Conservation (phyloP, 2,113 vertebrate species). For the Cyanoderma ruficeps region DNA sequence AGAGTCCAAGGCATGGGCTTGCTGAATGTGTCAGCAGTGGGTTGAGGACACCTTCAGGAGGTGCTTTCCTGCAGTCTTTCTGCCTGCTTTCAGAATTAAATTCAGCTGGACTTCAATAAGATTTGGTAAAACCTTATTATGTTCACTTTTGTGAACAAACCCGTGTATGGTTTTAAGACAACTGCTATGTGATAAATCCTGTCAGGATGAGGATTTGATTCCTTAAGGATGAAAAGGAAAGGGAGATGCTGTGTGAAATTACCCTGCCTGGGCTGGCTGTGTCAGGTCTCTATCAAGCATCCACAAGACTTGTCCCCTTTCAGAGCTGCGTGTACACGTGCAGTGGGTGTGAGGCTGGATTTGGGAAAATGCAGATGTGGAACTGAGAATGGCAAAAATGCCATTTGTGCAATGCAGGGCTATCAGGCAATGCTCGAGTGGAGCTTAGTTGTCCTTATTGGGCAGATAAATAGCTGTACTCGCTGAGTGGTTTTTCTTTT, state of each 20-base stretch:
- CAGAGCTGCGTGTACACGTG: fast-evolving
- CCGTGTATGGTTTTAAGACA: not conserved
- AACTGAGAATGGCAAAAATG: not conserved
- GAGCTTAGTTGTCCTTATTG: not conserved
- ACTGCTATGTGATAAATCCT: not conserved
- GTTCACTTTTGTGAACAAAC: not conserved
- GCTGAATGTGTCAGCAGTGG: not conserved
- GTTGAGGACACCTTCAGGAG: not conserved
- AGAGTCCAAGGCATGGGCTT: not conserved
- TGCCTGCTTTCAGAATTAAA: not conserved
- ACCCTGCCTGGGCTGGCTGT: not conserved
- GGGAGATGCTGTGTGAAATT: not conserved
- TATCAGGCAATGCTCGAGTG: not conserved
- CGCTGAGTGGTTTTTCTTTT: not conserved
- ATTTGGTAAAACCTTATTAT: not conserved
- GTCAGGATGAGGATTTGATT: not conserved
- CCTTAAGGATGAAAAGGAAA: not conserved
- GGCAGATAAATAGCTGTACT: not conserved
- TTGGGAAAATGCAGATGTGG: not conserved
- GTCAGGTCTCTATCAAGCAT: not conserved
- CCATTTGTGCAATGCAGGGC: not conserved
- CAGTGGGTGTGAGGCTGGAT: not conserved
- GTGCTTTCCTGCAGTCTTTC: not conserved
- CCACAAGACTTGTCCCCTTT: not conserved
- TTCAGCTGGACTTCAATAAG: not conserved